Evolutionary conservation across 2,888 invertebrate genomes (phyloP).

Genomic region (Chrysolina haemoptera): DNA sequence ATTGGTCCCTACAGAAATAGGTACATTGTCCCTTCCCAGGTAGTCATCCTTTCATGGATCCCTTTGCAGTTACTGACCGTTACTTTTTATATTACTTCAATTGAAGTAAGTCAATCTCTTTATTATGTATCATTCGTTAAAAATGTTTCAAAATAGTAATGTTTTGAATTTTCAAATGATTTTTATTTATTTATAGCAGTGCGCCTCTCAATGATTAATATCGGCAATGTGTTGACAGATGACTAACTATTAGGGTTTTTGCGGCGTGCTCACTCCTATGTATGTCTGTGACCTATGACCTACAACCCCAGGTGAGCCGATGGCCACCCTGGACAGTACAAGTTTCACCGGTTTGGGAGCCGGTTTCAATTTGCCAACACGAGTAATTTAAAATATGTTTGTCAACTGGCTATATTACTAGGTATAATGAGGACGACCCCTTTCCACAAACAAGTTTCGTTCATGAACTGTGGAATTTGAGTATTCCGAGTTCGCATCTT

Average conservation of each 20-base stretch:
- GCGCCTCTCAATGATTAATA: conserved; percentile 67
- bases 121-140: too few species aligned
- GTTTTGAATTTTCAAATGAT: neutral
- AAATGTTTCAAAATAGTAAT: neutral
- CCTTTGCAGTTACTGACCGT: conserved; percentile 23
- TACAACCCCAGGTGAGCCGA: conserved; percentile 63
- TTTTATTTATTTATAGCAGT: conserved; percentile 38
- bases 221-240: conserved; percentile 70
- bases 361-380: conserved; percentile 67
- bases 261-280: conserved; percentile 70
- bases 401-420: conserved; percentile 31
- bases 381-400: conserved; percentile 39
- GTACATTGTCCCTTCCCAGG: conserved; percentile 49
- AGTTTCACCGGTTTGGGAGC: conserved; percentile 59
- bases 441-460: neutral
- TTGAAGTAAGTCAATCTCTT: too few species aligned
- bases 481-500: too few species aligned
- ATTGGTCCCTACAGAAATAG: conserved; percentile 16
- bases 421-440: conserved; percentile 17
- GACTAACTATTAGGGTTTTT: conserved; percentile 69
- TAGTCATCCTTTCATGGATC: conserved; percentile 36
- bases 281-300: conserved; percentile 63
- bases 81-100: neutral
- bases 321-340: conserved; percentile 61
- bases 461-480: neutral